Base-by-base conservation (phyloP, 2,888 invertebrate genomes). In the Tillus elongatus region DNA sequence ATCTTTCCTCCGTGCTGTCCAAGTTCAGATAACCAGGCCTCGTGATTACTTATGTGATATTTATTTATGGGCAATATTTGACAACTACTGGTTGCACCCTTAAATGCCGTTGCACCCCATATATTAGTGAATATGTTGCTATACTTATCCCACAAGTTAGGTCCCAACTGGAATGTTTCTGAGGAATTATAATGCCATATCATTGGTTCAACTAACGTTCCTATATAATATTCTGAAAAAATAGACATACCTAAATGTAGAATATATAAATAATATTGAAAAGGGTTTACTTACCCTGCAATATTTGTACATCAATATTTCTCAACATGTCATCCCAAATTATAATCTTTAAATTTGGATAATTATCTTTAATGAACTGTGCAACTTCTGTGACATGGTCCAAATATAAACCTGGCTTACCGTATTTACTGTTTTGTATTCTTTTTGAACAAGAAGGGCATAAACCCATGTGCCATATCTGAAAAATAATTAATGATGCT, bases 281-380 rank as follows among this genome's bases (percentile, higher is more conserved):
- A 19, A 6, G n/a, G 6, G n/a, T 8, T 6, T 15, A 39, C 31
- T 36, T 62, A 80, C 81, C 73, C 60, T 70, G 69, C 44, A 82
- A 64, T 44, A 71, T 61, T 37, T 71, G 67, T 33, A 66, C 52
- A 40, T 68, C 68, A 31, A 77, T 72, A 9, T 70, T 64, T 48
- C 89, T 68, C 38, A 89, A 64, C 88, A 90, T 89, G 55, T 90
- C 90, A 56, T 90, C 89, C 89, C 90, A 90, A 64, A 89, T 80
- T 8, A 90, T 77, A 3, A 82, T 67, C 42, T 67, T 73, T 15
- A 81, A 57, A 36, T 68, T 61, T 1, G 82, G 82, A 53, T 80
- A 73, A 24, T 68, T 71, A 36, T 70, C 72, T 52, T 74, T 74
- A 11, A 82, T 60, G 44, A 69, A 77, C 43, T 71, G 63, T 1